Evolutionary conservation across 2,888 invertebrate genomes (phyloP).

Genomic region (Aromia moschata): DNA sequence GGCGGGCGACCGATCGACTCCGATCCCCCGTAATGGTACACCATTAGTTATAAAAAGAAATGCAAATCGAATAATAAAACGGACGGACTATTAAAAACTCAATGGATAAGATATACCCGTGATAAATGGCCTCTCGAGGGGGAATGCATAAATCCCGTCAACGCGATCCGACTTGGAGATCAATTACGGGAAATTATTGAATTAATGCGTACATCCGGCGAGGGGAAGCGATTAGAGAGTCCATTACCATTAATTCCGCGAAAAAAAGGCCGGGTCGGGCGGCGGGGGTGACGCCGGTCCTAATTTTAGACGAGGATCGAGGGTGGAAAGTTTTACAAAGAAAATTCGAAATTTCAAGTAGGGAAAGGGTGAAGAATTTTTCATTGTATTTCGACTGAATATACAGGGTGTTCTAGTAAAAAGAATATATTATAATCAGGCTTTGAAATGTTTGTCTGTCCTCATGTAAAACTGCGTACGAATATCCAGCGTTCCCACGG

Average conservation of each 20-base stretch:
- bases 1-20: no score
- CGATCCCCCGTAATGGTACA: background rate
- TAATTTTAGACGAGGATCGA: no score
- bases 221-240: conserved; percentile 27
- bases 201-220: conserved; percentile 40
- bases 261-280: background rate
- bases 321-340: no score
- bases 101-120: conserved; percentile 29
- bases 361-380: no score
- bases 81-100: conserved; percentile 35
- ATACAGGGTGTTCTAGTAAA: no score
- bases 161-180: conserved; percentile 51
- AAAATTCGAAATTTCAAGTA: no score
- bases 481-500: no score
- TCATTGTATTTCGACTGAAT: no score
- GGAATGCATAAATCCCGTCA: conserved; percentile 56
- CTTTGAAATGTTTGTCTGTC: no score
- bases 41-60: conserved; percentile 20
- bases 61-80: conserved; percentile 38
- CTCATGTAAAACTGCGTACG: no score
- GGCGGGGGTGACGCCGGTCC: no score
- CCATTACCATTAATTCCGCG: conserved; percentile 31
- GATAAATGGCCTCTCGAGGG: conserved; percentile 50
- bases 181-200: conserved; percentile 51
- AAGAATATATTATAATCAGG: no score